These are phyloP conservation scores for Lytechinus pictus DNA, from an alignment of 35 echinoderm and acorn worm species.

Conservation along the genomic window DNA sequence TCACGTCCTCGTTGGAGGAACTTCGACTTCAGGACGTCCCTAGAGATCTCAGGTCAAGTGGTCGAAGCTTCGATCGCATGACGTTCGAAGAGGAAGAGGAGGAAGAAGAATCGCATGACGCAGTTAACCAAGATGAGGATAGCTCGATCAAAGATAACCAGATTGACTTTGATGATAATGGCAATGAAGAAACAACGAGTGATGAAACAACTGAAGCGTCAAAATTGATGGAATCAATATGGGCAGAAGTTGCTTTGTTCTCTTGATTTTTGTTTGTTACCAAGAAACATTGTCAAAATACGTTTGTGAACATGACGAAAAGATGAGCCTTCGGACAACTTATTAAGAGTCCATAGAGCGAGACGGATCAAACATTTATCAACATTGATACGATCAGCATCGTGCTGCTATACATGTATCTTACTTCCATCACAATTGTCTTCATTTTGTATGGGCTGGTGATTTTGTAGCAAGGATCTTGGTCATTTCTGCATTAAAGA, in stretches of 20 bases:
- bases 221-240: conserved; percentile 25
- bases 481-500: background rate
- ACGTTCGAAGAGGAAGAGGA: conserved; percentile 14
- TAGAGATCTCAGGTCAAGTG: background rate
- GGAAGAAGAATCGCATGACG: background rate
- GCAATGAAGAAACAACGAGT: conserved; percentile 14
- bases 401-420: background rate
- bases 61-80: background rate
- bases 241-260: conserved; percentile 14
- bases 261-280: conserved; percentile 29
- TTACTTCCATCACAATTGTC: background rate
- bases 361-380: background rate
- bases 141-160: background rate
- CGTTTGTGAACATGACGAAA: background rate
- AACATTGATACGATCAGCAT: background rate
- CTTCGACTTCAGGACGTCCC: conserved; percentile 15
- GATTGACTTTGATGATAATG: background rate
- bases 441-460: background rate
- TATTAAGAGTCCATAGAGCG: too few species aligned
- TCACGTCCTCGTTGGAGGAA: conserved; percentile 33
- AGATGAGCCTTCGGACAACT: background rate
- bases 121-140: background rate
- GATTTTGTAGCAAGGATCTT: background rate
- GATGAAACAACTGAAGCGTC: conserved; percentile 8
- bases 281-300: background rate